These are phyloP conservation scores for Maylandia zebra DNA, from an alignment of 2,113 vertebrate species.

Conservation along the genomic window DNA sequence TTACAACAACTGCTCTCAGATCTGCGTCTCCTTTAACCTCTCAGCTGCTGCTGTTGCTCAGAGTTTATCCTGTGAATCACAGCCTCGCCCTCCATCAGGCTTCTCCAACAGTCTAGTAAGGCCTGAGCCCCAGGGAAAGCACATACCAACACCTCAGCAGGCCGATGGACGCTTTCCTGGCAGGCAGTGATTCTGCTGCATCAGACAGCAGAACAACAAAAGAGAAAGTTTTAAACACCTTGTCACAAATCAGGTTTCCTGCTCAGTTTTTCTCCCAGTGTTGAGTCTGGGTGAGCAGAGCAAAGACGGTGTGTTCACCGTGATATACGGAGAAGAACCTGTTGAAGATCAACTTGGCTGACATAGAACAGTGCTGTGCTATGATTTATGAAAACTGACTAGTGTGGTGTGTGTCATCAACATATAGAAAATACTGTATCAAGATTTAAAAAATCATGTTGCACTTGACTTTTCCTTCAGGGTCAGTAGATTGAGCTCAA, in stretches of 20 bases:
- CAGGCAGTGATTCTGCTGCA: background rate
- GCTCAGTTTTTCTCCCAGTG: background rate
- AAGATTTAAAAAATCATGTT: fast-evolving
- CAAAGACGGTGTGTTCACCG: background rate
- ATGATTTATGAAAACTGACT: background rate
- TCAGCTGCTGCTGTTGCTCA: slow-evolving; percentile 17
- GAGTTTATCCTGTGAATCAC: background rate
- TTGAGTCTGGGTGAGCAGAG: background rate
- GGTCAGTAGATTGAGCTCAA: background rate
- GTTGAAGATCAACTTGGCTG: background rate
- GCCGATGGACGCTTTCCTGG: fast-evolving
- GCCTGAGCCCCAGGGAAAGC: background rate
- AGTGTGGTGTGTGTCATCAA: background rate
- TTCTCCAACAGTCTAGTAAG: background rate
- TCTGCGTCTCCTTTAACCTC: background rate
- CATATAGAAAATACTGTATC: background rate
- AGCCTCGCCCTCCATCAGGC: background rate
- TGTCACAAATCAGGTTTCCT: background rate
- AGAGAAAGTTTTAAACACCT: background rate
- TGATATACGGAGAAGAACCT: background rate
- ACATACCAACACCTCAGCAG: background rate
- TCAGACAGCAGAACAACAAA: background rate
- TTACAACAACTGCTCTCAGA: background rate
- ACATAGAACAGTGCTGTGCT: fast-evolving
- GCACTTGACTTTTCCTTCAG: background rate